A percentile compares a stretch with the other conserved stretches of the same genome.
phyloP scores from a whole-genome alignment of 2,888 invertebrate genomes.

The Sphinx pinastri region DNA sequence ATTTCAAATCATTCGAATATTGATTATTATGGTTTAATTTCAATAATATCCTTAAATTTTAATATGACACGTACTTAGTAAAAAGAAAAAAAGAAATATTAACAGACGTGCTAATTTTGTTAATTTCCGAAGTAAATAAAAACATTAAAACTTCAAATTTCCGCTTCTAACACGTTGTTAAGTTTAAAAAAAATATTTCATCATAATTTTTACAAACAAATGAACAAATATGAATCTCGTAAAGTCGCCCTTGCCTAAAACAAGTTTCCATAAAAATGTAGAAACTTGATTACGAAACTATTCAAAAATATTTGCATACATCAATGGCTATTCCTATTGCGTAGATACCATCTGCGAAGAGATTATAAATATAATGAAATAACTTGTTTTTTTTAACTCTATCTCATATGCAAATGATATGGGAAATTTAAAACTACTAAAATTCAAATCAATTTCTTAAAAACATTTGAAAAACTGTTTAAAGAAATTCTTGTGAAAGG shows the following conservation, averaged over 20 bases:
- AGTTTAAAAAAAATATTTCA: no score
- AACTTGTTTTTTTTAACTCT: neutral
- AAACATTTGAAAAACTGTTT: neutral
- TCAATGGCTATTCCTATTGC: conserved; percentile 8
- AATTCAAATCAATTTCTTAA: neutral
- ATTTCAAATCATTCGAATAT: neutral
- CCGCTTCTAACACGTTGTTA: no score
- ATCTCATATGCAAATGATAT: neutral
- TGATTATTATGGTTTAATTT: neutral
- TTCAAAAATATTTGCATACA: conserved; percentile 15
- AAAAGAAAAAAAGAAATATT: no score
- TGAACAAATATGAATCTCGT: neutral
- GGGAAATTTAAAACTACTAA: neutral
- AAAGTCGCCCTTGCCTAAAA: conserved; percentile 13
- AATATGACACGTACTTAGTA: no score
- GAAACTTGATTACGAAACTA: conserved; percentile 7
- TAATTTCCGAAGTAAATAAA: neutral
- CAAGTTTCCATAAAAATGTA: neutral
- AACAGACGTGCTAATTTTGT: no score
- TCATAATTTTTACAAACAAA: neutral
- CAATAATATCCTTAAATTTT: no score
- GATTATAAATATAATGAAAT: neutral
- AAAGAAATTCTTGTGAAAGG: no score
- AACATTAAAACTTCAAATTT: neutral
- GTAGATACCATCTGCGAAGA: conserved; percentile 5